Evolutionary conservation across 2,797 vertebrate genomes (phyloP), one percentile per base, ranked within the genome.

Genomic region (Parambassis ranga): DNA sequence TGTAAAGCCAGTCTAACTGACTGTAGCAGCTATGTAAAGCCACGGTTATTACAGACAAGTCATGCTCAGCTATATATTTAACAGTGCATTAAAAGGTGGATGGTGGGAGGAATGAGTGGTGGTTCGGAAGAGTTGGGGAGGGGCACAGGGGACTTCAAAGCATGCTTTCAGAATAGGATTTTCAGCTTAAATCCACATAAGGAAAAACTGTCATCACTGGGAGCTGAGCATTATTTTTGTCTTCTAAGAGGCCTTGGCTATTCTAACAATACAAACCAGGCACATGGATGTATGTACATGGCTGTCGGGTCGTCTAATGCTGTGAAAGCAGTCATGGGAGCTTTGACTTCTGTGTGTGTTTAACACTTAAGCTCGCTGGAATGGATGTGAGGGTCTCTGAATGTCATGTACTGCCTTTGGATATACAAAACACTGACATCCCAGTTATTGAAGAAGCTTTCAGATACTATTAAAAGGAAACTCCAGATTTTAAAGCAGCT

Each of bases 1-100:
- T 70, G 52, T 52, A 41, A 79, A 73, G 71, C 75, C 37, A 48
- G 74, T 84, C 73, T 66, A 71, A 87, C 77, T 75, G 75, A 84
- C 72, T 75, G 38, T 53, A 69, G 72, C 80, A 81, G 70, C 74
- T 72, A 70, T 78, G 78, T 79, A 78, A 84, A 81, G 63, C 71
- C 53, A 71, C 35, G 37, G 81, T 75, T 78, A 78, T 88, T 90
- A 87, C 74, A 85, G 86, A 79, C 78, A 85, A 88, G 89, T 90
- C 88, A 90, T 83, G 87, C 86, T 82, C 79, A 75, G 76, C 87
- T 90, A 86, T 86, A 85, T 89, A 90, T 90, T 90, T 89, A 89
- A 88, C 89, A 81, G 83, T 72, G 77, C 63, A 72, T 87, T 82
- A 73, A 83, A 82, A 82, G 73, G 76, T 77, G 68, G 44, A 48